phyloP scores from a whole-genome alignment of 2,888 invertebrate species.

The Drosophila demipolita region DNA sequence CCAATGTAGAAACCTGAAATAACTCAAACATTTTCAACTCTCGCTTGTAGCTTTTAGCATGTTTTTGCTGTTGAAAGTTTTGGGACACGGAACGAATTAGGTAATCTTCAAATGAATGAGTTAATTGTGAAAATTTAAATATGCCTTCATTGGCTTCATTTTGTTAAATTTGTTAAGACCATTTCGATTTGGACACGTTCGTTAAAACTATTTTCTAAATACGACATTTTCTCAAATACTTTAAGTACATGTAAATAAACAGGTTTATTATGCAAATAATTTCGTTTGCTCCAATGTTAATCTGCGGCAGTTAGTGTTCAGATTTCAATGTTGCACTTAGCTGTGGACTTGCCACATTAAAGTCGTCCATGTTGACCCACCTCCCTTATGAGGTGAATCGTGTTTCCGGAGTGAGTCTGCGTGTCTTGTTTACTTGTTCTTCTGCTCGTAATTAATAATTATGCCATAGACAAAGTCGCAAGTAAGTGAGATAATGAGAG shows the following conservation, averaged over 20 bases:
- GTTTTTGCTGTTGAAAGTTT: constrained; percentile 21
- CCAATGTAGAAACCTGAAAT: constrained; percentile 1
- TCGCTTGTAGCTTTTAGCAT: not conserved
- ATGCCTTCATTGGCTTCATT: not conserved
- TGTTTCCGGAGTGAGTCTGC: not conserved
- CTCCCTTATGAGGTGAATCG: not conserved
- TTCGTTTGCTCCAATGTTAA: not conserved
- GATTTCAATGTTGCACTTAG: not conserved
- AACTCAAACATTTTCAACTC: constrained; percentile 24
- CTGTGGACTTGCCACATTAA: not conserved
- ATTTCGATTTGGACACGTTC: not conserved
- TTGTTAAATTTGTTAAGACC: not conserved
- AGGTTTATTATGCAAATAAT: not conserved
- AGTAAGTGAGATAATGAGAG: not conserved
- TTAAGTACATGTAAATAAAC: not conserved
- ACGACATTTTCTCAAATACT: not conserved
- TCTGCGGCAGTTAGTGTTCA: not conserved
- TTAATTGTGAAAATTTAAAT: constrained; percentile 13
- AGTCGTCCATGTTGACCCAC: not conserved
- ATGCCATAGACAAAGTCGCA: constrained; percentile 22
- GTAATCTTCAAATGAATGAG: constrained; percentile 32
- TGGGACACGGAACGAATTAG: not conserved
- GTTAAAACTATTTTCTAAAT: not conserved
- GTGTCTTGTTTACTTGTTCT: constrained; percentile 13
- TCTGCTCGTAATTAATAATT: constrained; percentile 59